A percentile compares a stretch with the other conserved stretches of the same genome.
phyloP scores from a whole-genome alignment of 53 echinoderm and acorn worm genomes.

The Astropecten irregularis region DNA sequence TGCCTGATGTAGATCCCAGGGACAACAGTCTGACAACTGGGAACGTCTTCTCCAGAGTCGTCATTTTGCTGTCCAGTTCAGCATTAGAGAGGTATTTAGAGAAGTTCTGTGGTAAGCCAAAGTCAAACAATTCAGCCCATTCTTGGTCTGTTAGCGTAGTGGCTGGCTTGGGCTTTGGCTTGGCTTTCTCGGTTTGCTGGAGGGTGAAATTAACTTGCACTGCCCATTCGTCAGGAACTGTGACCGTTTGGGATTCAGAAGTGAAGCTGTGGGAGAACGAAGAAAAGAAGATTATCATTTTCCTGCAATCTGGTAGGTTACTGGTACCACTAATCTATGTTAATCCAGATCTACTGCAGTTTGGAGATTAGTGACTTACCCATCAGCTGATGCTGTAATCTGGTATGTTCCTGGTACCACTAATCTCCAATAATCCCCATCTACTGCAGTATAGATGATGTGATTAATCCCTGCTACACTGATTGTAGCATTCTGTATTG shows the following conservation, averaged over 20 bases:
- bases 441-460: conserved; percentile 74
- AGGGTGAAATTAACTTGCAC: conserved; percentile 78
- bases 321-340: conserved; percentile 86
- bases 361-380: conserved; percentile 86
- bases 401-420: conserved; percentile 80
- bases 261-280: conserved; percentile 36
- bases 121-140: conserved; percentile 69
- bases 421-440: conserved; percentile 93
- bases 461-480: conserved; percentile 80
- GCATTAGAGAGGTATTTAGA: conserved; percentile 64
- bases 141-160: conserved; percentile 31
- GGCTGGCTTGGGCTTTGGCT: background rate
- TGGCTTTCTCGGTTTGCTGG: background rate
- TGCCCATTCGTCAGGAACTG: conserved; percentile 57
- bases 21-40: conserved; percentile 53
- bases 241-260: conserved; percentile 59
- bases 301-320: conserved; percentile 57
- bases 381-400: conserved; percentile 76
- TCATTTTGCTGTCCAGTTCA: conserved; percentile 39
- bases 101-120: conserved; percentile 71
- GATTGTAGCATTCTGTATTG: conserved; percentile 75
- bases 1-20: conserved; percentile 52
- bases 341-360: conserved; percentile 88
- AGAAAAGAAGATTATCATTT: background rate
- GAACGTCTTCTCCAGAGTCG: conserved; percentile 39